These are phyloP conservation scores for Bufo bufo DNA, from an alignment of 2,113 vertebrate species.

Conservation along the genomic window DNA sequence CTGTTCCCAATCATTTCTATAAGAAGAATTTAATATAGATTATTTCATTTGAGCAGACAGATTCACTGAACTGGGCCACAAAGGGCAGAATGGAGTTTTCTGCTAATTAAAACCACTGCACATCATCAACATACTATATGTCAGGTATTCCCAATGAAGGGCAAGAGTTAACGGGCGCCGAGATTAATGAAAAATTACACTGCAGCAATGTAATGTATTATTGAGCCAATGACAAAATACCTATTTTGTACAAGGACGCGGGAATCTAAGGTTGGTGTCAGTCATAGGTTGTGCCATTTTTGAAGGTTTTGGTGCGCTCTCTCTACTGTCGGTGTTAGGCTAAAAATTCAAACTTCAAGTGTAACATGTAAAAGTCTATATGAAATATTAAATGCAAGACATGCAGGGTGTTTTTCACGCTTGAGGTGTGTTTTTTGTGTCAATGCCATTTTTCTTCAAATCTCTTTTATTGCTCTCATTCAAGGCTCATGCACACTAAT, in stretches of 20 bases:
- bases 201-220: neutral
- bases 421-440: no score
- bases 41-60: neutral
- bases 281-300: no score
- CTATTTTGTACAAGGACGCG: neutral
- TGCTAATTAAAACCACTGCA: slow-evolving; percentile 20
- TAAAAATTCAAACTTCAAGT: no score
- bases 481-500: no score
- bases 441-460: no score
- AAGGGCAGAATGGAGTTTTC: neutral
- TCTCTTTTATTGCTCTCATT: no score
- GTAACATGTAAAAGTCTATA: no score
- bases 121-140: neutral
- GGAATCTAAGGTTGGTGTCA: no score
- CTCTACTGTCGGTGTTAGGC: no score
- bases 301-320: no score
- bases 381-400: no score
- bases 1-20: neutral
- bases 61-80: neutral
- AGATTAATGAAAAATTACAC: neutral
- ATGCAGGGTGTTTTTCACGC: no score
- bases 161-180: neutral
- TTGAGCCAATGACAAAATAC: neutral
- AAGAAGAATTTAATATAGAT: neutral
- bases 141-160: neutral